Evolutionary conservation across 2,888 invertebrate genomes (phyloP).

Genomic region (Lysandra coridon): DNA sequence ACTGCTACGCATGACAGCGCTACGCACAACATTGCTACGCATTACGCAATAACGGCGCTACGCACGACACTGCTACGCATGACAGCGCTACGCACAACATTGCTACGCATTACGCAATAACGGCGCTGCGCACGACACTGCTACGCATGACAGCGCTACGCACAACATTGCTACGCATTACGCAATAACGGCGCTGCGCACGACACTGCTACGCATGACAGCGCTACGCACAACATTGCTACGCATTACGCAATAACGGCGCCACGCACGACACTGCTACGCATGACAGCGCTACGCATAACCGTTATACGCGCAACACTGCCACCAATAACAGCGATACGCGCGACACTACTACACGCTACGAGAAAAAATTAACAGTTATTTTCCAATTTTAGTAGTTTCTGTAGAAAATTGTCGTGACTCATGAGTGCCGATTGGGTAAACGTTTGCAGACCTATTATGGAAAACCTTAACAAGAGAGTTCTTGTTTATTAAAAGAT

Average conservation of each 20-base stretch:
- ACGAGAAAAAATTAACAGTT: not conserved
- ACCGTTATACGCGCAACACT: not conserved
- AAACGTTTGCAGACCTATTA: not conserved
- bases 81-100: not conserved
- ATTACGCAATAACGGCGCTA: not conserved
- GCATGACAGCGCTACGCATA: not conserved
- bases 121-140: not conserved
- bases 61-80: not conserved
- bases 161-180: not conserved
- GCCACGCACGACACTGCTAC: not conserved
- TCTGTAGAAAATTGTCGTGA: not conserved
- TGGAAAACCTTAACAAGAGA: not conserved
- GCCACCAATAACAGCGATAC: not conserved
- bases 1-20: not conserved
- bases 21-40: not conserved
- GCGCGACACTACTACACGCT: not conserved
- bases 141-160: not conserved
- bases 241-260: not conserved
- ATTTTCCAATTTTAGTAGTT: not conserved
- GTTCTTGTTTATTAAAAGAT: not conserved
- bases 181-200: not conserved
- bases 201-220: not conserved
- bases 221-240: not conserved
- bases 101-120: not conserved
- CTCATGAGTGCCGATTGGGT: not conserved